Base-by-base conservation (phyloP, 2,797 vertebrate genomes). In the Buphagus erythrorhynchus region DNA sequence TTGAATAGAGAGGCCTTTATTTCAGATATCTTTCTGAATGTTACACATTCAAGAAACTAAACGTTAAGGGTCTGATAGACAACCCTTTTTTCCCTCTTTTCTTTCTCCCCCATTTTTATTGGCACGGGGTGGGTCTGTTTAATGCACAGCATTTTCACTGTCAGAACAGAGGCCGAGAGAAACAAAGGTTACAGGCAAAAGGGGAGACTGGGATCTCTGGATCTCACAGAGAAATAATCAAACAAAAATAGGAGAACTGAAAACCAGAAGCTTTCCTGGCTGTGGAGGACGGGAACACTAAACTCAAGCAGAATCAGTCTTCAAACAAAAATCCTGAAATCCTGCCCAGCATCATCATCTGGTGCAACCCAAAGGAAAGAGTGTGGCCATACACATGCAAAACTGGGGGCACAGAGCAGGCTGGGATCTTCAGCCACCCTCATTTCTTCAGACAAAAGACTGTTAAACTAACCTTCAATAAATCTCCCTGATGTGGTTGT, bases 111-210 rank as follows among this genome's bases (percentile, higher is more conserved):
- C 13, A 3, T 5, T 68, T 84, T 16, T 21, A 22, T 35, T 52
- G 76, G 45, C 33, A 21, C 40, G 19, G 48, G 59, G 54, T 3
- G 10, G 25, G 13, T 75, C 74, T 90, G 74, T 84, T 93, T 61
- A 76, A 16, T 13, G 78, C 29, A 7, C 17, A 15, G 11, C 33
- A 46, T 79, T 90, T 93, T 76, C 46, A 16, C 63, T 78, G 52
- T 91, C 71, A 88, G 91, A 83, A n/a, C 3, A n/a, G 77, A 89
- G 66, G 84, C 63, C 4, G 11, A 49, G 88, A 48, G 63, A 92
- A 42, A 51, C 72, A 94, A 87, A 88, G 75, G 86, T 90, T 92
- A 71, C 24, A 19, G 66, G n/a, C 61, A 42, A 77, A 91, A 73
- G 31, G 40, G 31, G 51, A 78, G 36, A 24, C 35, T 16, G 29